phyloP scores from a whole-genome alignment of 2,113 vertebrate genomes.

The Cololabis saira region DNA sequence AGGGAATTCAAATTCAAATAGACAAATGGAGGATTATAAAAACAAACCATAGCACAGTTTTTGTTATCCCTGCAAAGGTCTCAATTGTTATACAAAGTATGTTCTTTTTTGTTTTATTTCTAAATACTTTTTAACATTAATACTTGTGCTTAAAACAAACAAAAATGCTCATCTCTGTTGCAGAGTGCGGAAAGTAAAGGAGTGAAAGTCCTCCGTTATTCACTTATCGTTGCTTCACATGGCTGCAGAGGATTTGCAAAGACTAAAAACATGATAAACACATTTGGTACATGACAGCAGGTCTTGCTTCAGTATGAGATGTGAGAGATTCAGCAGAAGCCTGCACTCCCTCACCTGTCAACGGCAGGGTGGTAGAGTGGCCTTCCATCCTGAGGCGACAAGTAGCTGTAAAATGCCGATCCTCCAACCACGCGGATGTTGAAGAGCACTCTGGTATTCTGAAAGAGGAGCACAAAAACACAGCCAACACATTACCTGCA shows the following conservation, averaged over 20 bases:
- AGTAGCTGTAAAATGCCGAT: constrained; percentile 83
- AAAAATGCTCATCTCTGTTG: too few relatives aligned
- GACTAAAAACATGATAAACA: constrained; percentile 17
- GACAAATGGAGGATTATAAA: too few relatives aligned
- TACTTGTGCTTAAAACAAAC: too few relatives aligned
- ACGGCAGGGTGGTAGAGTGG: constrained; percentile 91
- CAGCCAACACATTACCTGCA: not conserved
- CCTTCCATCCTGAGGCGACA: constrained; percentile 86
- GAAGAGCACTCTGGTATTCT: constrained; percentile 87
- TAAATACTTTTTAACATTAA: too few relatives aligned
- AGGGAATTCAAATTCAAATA: too few relatives aligned
- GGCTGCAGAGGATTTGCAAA: constrained; percentile 1
- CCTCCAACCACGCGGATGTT: constrained; percentile 87
- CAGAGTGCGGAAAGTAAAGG: too few relatives aligned
- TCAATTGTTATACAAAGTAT: too few relatives aligned
- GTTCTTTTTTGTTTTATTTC: too few relatives aligned
- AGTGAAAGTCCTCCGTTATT: not conserved
- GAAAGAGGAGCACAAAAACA: constrained; percentile 23
- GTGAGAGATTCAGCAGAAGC: not conserved
- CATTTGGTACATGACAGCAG: not conserved
- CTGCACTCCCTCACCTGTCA: constrained; percentile 85
- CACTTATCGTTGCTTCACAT: not conserved
- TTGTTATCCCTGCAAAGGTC: too few relatives aligned
- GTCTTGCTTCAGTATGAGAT: not conserved
- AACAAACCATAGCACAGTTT: too few relatives aligned